A percentile compares a stretch with the other conserved stretches of the same genome.
Conservation (phyloP, 2,888 invertebrate species). For the Acheta domesticus region DNA sequence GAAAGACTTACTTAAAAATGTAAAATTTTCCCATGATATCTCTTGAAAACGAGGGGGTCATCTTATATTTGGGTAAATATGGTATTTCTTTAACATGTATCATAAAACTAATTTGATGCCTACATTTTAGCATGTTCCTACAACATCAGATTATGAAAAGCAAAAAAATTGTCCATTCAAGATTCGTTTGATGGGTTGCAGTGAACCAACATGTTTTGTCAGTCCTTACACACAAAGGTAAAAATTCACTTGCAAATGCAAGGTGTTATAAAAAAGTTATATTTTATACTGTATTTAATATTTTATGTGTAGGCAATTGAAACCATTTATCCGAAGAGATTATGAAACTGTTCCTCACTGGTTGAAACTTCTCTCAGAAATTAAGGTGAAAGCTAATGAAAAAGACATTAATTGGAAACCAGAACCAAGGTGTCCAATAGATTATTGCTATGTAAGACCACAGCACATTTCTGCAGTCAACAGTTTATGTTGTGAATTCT, state of each 20-base stretch:
- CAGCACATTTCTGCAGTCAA: conserved; percentile 87
- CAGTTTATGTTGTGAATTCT: conserved; percentile 73
- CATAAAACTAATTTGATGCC: not conserved
- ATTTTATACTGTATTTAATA: not conserved
- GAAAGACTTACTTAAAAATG: no score
- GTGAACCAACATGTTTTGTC: conserved; percentile 49
- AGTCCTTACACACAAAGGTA: conserved; percentile 51
- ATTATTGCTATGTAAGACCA: conserved; percentile 83
- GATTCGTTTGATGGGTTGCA: conserved; percentile 54
- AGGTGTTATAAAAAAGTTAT: not conserved
- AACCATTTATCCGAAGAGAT: conserved; percentile 81
- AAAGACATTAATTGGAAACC: conserved; percentile 46
- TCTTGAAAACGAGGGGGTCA: no score
- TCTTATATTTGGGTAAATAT: no score
- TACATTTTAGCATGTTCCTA: not conserved
- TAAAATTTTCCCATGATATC: no score
- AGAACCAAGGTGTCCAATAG: conserved; percentile 60
- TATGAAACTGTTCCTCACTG: conserved; percentile 63
- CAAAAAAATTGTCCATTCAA: conserved; percentile 40
- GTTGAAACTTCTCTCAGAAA: conserved; percentile 66
- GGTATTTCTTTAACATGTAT: no score
- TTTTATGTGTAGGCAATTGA: conserved; percentile 49
- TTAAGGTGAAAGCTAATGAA: conserved; percentile 53
- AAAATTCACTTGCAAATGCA: conserved; percentile 18
- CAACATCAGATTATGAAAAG: not conserved